Percentiles rank a stretch among this genome's conserved stretches.
Evolutionary conservation across 2,888 invertebrate species (phyloP).

Genomic region (Drosophila silvestris): DNA sequence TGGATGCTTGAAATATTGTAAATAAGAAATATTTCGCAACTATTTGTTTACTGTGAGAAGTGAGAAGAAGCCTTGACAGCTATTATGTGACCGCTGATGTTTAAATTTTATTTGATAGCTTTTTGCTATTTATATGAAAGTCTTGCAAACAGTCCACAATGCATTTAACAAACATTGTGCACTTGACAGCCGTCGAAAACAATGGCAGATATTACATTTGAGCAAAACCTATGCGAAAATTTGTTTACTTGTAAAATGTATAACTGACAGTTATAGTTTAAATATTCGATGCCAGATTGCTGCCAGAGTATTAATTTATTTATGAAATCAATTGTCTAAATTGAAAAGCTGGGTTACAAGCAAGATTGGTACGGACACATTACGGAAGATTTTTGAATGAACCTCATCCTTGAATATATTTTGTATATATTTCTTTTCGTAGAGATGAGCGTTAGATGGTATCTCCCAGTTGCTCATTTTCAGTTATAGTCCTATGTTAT

Average conservation of each 20-base stretch:
- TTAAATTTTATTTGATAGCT: neutral
- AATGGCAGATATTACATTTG: neutral
- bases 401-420: neutral
- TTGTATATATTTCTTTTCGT: neutral
- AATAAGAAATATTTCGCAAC: neutral
- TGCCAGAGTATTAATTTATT: neutral
- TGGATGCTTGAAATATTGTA: neutral
- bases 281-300: neutral
- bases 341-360: neutral
- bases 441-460: neutral
- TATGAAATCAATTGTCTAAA: neutral
- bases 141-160: neutral
- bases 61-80: neutral
- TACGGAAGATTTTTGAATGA: neutral
- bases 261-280: neutral
- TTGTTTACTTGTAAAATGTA: neutral
- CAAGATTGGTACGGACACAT: neutral
- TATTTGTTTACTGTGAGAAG: neutral
- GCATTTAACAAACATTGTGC: neutral
- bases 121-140: neutral
- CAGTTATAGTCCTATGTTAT: neutral
- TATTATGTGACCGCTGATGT: neutral
- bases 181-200: constrained; percentile 9
- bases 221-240: neutral
- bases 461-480: neutral